Conservation (phyloP, 2,113 vertebrate genomes). For the Pangasianodon gigas region DNA sequence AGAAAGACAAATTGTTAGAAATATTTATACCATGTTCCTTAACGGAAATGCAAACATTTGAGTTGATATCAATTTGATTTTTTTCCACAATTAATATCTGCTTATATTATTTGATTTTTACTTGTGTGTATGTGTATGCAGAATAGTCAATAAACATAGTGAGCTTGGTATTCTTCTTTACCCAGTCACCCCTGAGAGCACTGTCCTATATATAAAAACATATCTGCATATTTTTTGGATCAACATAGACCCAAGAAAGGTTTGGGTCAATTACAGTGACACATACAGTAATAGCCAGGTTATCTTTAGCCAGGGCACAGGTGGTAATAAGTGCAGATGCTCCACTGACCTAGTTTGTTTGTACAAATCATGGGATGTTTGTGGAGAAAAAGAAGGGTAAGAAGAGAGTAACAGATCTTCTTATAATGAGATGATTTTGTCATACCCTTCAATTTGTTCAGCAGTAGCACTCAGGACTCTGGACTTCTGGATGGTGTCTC, state of each 20-base stretch:
- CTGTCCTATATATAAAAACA: neutral
- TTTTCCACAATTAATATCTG: neutral
- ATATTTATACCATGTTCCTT: neutral
- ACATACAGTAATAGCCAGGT: constrained; percentile 16
- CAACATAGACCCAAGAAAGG: neutral
- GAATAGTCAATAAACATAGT: neutral
- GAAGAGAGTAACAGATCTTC: neutral
- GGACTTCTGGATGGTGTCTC: neutral
- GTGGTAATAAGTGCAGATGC: neutral
- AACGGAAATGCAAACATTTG: neutral
- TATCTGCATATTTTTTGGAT: neutral
- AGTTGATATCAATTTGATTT: neutral
- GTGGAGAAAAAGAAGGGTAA: constrained; percentile 2
- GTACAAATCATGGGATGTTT: constrained; percentile 25
- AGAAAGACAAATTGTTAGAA: neutral
- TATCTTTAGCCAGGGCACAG: neutral
- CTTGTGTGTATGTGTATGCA: neutral
- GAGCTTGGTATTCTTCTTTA: neutral
- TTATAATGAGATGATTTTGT: constrained; percentile 9
- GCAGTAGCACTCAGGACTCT: constrained; percentile 16
- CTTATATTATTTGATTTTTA: neutral
- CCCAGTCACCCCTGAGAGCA: neutral
- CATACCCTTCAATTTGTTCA: constrained; percentile 23
- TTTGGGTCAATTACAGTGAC: neutral
- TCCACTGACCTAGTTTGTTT: constrained; percentile 39